These are phyloP conservation scores for Cydia pomonella DNA, from an alignment of 1,140 invertebrate genomes.

Conservation along the genomic window DNA sequence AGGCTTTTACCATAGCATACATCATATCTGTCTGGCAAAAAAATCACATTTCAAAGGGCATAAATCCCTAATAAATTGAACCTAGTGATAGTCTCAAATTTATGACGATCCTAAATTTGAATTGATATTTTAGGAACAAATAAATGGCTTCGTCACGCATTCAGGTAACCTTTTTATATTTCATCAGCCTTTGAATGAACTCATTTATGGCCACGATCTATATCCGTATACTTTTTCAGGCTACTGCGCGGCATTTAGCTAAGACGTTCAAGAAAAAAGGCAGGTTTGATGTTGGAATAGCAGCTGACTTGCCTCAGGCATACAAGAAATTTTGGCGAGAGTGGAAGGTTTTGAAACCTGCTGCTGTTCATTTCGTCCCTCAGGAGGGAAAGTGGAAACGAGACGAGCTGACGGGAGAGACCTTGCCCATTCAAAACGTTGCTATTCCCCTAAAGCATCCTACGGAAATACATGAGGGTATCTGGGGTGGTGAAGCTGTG, in stretches of 20 bases:
- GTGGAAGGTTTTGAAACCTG: constrained; percentile 87
- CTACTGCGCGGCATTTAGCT: constrained; percentile 68
- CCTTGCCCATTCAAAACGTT: constrained; percentile 87
- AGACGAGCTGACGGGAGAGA: constrained; percentile 86
- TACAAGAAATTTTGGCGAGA: constrained; percentile 95
- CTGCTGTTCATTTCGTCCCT: constrained; percentile 93
- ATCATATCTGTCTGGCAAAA: constrained; percentile 2
- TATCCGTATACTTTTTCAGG: constrained; percentile 53
- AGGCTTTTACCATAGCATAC: too few species aligned
- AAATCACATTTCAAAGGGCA: constrained; percentile 25
- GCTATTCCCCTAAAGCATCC: constrained; percentile 90
- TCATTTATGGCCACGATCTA: constrained; percentile 40
- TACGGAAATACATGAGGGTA: constrained; percentile 89
- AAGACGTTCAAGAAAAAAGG: constrained; percentile 74
- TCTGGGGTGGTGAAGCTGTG: constrained; percentile 98
- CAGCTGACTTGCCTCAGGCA: constrained; percentile 87
- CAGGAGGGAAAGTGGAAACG: constrained; percentile 87
- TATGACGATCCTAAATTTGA: constrained; percentile 6
- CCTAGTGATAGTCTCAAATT: constrained; percentile 20
- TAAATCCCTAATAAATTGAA: constrained; percentile 1
- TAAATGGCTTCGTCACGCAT: constrained; percentile 75
- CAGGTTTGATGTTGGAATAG: constrained; percentile 83
- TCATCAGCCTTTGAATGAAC: constrained; percentile 48
- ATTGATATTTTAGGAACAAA: constrained; percentile 31
- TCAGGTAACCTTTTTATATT: constrained; percentile 57